Conservation (phyloP, 2,113 vertebrate genomes). For the Malurus alboscapulatus region DNA sequence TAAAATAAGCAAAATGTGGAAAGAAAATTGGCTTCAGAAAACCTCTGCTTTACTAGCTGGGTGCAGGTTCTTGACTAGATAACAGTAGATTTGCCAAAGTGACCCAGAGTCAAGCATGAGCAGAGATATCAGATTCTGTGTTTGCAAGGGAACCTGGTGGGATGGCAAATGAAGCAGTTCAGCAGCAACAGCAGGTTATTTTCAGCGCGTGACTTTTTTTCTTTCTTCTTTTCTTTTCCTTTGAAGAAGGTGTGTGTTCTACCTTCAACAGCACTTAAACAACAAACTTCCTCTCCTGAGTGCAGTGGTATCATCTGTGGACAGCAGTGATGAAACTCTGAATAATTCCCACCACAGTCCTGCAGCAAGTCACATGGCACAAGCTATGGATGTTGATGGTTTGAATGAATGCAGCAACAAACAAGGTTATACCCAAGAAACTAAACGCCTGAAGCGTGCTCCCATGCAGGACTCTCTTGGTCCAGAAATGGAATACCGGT, state of each 20-base stretch:
- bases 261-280: constrained; percentile 85
- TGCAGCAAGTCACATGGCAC: constrained; percentile 54
- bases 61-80: not conserved
- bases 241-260: constrained; percentile 86
- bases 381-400: constrained; percentile 88
- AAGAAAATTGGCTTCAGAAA: not conserved
- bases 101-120: not conserved
- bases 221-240: not conserved
- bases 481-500: constrained; percentile 81
- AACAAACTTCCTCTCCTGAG: constrained; percentile 58
- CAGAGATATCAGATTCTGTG: not conserved
- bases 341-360: constrained; percentile 60
- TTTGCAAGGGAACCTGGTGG: not conserved
- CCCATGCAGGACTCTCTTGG: constrained; percentile 68
- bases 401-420: constrained; percentile 74
- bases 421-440: constrained; percentile 85
- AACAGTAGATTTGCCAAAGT: not conserved
- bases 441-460: constrained; percentile 89
- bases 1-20: not conserved
- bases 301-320: constrained; percentile 9
- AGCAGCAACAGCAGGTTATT: not conserved
- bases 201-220: not conserved
- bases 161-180: not conserved
- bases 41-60: not conserved
- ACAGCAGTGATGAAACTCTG: constrained; percentile 57